Percentiles rank a stretch among this genome's conserved stretches.
These are phyloP conservation scores for Plecotus auritus DNA, from an alignment of 2,113 vertebrate genomes.

Conservation along the genomic window DNA sequence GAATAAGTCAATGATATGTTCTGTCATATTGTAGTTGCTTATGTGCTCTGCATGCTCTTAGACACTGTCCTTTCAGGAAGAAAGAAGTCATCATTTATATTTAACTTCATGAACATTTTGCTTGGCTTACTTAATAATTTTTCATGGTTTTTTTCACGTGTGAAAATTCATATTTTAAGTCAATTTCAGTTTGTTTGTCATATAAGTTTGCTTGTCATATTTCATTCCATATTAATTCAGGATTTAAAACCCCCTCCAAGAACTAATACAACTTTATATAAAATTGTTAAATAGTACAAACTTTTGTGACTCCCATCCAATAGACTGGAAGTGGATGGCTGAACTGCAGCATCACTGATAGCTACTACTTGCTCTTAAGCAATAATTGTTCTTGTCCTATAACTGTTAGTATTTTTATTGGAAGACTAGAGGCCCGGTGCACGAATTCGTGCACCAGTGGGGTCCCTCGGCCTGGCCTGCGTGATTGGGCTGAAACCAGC, in stretches of 20 bases:
- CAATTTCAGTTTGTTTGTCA: background rate
- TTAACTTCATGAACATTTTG: background rate
- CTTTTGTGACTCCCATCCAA: background rate
- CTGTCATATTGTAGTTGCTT: background rate
- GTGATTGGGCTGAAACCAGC: too few relatives aligned
- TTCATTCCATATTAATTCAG: background rate
- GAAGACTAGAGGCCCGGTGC: too few relatives aligned
- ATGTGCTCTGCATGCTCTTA: background rate
- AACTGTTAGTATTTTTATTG: too few relatives aligned
- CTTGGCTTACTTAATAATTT: background rate
- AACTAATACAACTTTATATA: background rate
- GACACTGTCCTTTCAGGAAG: background rate
- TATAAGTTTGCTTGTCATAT: background rate
- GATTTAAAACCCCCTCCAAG: background rate
- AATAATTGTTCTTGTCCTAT: background rate
- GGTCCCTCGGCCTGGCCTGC: too few relatives aligned
- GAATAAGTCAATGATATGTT: slow-evolving; percentile 24
- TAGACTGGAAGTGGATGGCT: background rate
- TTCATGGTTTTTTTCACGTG: background rate
- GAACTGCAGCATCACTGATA: background rate
- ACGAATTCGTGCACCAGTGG: too few relatives aligned
- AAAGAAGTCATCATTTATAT: background rate
- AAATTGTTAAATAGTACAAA: background rate
- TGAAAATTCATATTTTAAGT: slow-evolving; percentile 30
- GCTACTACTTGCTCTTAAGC: background rate